Evolutionary conservation across 2,888 invertebrate species (phyloP), one percentile per base, ranked within the genome.

Genomic region (Neelides folsomi): DNA sequence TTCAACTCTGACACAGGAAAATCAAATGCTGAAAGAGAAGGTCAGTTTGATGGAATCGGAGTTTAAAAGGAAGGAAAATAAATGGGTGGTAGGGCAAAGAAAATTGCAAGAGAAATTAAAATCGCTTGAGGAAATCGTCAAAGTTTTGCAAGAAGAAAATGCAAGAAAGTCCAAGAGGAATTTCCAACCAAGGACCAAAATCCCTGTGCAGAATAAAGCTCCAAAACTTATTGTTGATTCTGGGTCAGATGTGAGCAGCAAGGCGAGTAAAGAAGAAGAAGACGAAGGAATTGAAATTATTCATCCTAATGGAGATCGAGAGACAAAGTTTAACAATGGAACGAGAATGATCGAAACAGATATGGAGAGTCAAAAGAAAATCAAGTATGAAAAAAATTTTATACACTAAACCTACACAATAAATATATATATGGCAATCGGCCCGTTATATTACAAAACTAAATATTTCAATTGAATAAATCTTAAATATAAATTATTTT

Each of bases 161-260:
- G 51, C 49, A 8, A 53, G 53, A 35, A 53, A 54, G 27, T 34
- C 34, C 2, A 40, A 51, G 19, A 10, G 39, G 13, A 49, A 10
- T 13, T 48, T 39, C 12, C 2, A 46, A 1, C 45, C 54, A 2
- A 16, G 13, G 13, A 27, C 45, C 34, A n/a, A 20, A 27, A 27
- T 27, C 7, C 27, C 27, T 27, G 27, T 27, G 65, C 73, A 38
- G 71, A 72, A 52, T 65, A 68, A 45, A 77, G 76, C 71, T 74
- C 57, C 36, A 42, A 56, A 34, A 51, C 52, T 27, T 7, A 27
- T 27, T 27, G 4, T 27, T 27, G 27, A 27, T 7, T 27, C 27
- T 27, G 27, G 27, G 7, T 27, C 27, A 27, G 27, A 27, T 27
- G 27, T 27, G 27, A 27, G 27, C 27, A 27, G 27, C 27, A 27